phyloP scores from a whole-genome alignment of 1,140 invertebrate genomes.

The Sinonovacula constricta region DNA sequence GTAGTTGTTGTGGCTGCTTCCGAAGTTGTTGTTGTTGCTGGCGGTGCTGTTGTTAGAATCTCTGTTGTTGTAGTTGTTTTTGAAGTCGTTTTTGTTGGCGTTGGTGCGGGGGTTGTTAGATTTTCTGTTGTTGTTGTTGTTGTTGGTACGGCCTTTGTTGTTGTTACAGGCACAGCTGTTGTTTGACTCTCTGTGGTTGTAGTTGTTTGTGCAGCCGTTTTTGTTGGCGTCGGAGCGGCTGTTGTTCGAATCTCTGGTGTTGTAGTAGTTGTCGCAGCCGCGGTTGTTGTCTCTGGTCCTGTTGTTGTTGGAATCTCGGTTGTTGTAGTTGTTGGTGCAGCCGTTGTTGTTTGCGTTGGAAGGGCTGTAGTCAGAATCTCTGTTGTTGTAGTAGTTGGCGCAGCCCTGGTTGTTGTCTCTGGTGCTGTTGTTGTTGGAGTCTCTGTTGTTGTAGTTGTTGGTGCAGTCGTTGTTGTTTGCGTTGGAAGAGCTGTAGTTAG shows the following conservation, averaged over 20 bases:
- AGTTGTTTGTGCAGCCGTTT: neutral
- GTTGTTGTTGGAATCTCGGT: conserved; percentile 8
- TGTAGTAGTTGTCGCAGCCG: neutral
- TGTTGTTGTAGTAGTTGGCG: conserved; percentile 13
- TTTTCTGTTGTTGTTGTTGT: conserved; percentile 5
- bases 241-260: conserved; percentile 7
- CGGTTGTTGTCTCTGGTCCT: neutral
- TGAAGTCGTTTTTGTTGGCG: conserved; percentile 2
- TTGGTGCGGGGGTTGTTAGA: conserved; percentile 1
- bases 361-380: neutral
- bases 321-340: conserved; percentile 3
- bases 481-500: neutral
- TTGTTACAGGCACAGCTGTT: conserved; percentile 1
- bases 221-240: neutral
- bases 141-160: neutral
- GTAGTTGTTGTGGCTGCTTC: conserved; percentile 7
- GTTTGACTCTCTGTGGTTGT: neutral
- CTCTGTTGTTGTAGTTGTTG: neutral
- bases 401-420: neutral
- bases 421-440: conserved; percentile 2
- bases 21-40: neutral
- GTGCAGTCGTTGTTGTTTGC: neutral
- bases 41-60: neutral
- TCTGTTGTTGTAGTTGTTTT: neutral
- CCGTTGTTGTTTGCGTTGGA: neutral